These are phyloP conservation scores for Epistrophe eligans DNA, from an alignment of 2,888 invertebrate species.

Conservation along the genomic window DNA sequence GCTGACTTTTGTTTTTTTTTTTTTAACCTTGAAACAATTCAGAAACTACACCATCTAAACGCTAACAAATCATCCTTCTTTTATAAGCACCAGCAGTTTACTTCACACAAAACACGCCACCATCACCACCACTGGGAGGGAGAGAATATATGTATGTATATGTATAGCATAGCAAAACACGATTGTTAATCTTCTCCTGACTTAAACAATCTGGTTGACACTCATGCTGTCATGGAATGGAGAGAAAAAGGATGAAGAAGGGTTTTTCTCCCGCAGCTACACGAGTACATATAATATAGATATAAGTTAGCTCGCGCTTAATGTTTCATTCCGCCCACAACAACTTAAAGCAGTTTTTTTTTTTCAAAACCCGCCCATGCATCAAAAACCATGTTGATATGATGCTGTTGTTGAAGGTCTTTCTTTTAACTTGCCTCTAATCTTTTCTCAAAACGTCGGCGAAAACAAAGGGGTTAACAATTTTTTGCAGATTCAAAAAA, in stretches of 20 bases:
- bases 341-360: constrained; percentile 26
- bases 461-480: constrained; percentile 49
- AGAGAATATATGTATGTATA: neutral
- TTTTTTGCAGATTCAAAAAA: constrained; percentile 9
- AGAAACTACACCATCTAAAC: constrained; percentile 15
- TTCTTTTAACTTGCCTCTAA: constrained; percentile 34
- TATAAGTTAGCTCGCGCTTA: constrained; percentile 6
- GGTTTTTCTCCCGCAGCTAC: constrained; percentile 34
- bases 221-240: constrained; percentile 52
- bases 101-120: constrained; percentile 28
- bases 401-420: constrained; percentile 23
- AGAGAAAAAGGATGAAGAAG: constrained; percentile 29
- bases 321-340: constrained; percentile 33
- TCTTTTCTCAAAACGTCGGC: constrained; percentile 37
- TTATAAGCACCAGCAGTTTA: constrained; percentile 18
- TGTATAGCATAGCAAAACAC: constrained; percentile 29
- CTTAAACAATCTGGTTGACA: constrained; percentile 67
- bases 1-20: neutral
- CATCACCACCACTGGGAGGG: neutral
- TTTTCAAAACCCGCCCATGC: constrained; percentile 29
- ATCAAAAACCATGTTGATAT: constrained; percentile 30
- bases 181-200: constrained; percentile 56
- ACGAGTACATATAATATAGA: neutral
- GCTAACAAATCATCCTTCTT: constrained; percentile 4
- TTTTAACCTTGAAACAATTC: constrained; percentile 26